Evolutionary conservation across 2,113 vertebrate species (phyloP).

Genomic region (Argyrosomus japonicus): DNA sequence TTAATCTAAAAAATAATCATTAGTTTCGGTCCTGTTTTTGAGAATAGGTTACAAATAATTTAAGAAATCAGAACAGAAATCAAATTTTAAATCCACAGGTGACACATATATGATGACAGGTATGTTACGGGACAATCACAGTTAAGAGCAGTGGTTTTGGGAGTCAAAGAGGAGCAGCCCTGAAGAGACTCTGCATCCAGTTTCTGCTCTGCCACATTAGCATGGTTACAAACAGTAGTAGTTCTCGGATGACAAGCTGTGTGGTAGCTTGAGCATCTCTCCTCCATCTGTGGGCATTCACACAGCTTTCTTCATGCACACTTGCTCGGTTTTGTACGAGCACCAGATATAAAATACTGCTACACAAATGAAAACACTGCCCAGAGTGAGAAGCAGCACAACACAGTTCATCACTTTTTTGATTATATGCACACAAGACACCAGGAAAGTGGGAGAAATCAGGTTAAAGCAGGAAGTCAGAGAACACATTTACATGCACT

Average conservation of each 20-base stretch:
- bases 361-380: neutral
- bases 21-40: neutral
- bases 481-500: constrained; percentile 34
- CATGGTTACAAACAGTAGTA: constrained; percentile 34
- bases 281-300: constrained; percentile 68
- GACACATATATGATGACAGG: neutral
- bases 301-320: constrained; percentile 39
- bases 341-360: constrained; percentile 13
- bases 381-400: neutral
- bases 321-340: constrained; percentile 19
- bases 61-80: neutral
- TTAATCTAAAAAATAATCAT: neutral
- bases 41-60: neutral
- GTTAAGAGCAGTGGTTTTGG: neutral
- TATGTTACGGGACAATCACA: neutral
- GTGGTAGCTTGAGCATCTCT: constrained; percentile 51
- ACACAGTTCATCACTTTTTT: neutral
- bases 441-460: constrained; percentile 23
- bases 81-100: neutral
- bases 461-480: constrained; percentile 18
- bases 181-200: constrained; percentile 10
- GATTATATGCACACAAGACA: constrained; percentile 11
- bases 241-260: constrained; percentile 52
- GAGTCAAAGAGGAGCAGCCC: neutral
- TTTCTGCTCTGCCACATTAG: constrained; percentile 31